These are phyloP conservation scores for Nipponacmea schrenckii DNA, from an alignment of 2,888 invertebrate species.

Conservation along the genomic window DNA sequence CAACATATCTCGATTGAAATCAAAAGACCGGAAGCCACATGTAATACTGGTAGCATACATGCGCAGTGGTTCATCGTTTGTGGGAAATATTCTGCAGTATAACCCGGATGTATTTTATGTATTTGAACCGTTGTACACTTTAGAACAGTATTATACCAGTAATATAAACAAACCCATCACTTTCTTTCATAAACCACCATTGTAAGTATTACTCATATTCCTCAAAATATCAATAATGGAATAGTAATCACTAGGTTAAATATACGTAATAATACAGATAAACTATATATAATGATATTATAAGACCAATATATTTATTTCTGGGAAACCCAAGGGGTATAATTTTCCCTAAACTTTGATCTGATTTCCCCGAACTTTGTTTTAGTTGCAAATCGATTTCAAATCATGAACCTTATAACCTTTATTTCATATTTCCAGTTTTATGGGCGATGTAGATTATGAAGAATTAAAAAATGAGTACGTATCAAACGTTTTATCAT, in stretches of 20 bases:
- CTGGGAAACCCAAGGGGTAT: no score
- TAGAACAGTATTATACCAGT: neutral
- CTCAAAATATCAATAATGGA: no score
- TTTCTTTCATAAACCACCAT: neutral
- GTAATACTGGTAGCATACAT: neutral
- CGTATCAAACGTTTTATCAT: neutral
- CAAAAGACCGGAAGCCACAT: neutral
- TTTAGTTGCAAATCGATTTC: no score
- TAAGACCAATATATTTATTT: no score
- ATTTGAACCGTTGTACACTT: neutral
- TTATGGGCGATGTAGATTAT: neutral
- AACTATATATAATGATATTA: no score
- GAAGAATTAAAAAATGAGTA: neutral
- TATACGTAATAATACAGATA: no score
- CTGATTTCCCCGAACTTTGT: no score
- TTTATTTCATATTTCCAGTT: neutral
- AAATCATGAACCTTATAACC: no score
- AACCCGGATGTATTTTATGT: neutral
- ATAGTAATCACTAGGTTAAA: no score
- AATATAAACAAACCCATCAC: neutral
- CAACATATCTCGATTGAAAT: neutral
- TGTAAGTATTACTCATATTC: neutral
- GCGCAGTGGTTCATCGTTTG: conserved; percentile 1
- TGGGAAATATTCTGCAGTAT: neutral
- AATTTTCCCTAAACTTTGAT: no score